phyloP scores from a whole-genome alignment of 2,113 vertebrate genomes.

The Propithecus coquereli region DNA sequence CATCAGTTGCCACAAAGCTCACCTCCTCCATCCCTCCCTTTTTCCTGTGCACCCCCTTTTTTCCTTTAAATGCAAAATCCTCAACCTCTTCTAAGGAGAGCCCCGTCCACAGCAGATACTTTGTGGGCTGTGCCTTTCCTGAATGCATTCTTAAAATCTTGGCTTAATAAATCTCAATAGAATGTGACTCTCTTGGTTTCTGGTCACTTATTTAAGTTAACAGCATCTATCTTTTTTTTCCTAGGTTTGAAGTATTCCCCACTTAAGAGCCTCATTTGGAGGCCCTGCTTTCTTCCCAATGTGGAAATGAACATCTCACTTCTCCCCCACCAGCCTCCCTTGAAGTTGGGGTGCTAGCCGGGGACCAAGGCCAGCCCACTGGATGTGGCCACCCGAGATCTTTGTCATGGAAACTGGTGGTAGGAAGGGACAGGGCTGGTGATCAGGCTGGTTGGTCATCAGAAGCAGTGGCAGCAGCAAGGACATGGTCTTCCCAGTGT shows the following conservation, averaged over 20 bases:
- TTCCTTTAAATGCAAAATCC: too few species aligned
- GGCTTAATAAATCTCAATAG: too few species aligned
- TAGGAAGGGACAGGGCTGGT: too few species aligned
- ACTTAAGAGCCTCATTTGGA: rapidly evolving
- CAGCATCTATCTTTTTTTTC: background rate
- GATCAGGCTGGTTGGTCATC: background rate
- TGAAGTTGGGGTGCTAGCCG: background rate
- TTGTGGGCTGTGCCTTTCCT: too few species aligned
- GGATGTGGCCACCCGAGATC: rapidly evolving
- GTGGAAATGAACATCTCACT: background rate
- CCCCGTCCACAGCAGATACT: too few species aligned
- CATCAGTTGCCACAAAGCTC: too few species aligned
- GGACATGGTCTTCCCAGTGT: background rate
- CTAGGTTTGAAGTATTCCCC: background rate
- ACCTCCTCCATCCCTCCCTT: too few species aligned
- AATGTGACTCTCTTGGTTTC: too few species aligned
- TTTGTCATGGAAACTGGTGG: background rate
- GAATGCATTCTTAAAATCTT: too few species aligned
- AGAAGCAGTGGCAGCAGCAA: background rate
- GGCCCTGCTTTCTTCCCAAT: background rate
- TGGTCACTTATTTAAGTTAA: too few species aligned
- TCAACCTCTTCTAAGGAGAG: too few species aligned
- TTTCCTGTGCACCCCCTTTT: too few species aligned
- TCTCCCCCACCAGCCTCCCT: background rate
- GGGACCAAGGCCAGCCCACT: rapidly evolving